Conservation (phyloP, 2,888 invertebrate genomes). For the Caenorhabditis sulstoni region DNA sequence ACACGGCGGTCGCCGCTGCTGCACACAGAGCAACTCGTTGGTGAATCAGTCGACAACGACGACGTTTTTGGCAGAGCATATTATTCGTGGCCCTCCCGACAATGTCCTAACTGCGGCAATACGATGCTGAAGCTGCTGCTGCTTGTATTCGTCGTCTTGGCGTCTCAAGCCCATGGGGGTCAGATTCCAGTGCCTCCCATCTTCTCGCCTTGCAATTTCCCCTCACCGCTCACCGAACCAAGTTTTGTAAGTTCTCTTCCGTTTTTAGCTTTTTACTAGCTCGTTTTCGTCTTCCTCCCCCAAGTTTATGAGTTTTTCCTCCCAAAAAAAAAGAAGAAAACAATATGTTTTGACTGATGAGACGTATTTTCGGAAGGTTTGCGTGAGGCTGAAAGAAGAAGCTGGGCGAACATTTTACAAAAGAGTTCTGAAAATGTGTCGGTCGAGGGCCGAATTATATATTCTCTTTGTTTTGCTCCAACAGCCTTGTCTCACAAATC, state of each 20-base stretch:
- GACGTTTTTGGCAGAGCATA: conserved; percentile 47
- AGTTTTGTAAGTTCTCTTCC: conserved; percentile 50
- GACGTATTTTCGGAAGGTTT: not conserved
- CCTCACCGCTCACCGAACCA: conserved; percentile 63
- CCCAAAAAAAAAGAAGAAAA: not conserved
- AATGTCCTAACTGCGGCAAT: conserved; percentile 35
- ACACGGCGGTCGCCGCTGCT: conserved; percentile 40
- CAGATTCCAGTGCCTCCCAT: conserved; percentile 69
- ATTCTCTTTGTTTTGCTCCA: conserved; percentile 45
- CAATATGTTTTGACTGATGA: not conserved
- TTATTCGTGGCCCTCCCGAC: conserved; percentile 37
- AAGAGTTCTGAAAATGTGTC: conserved; percentile 14
- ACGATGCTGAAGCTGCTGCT: conserved; percentile 32
- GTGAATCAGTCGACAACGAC: conserved; percentile 50
- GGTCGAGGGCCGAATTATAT: conserved; percentile 24
- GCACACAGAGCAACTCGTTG: conserved; percentile 51
- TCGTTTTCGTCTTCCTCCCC: not conserved
- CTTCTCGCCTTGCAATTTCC: conserved; percentile 71
- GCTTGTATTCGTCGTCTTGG: conserved; percentile 18
- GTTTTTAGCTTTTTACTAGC: not conserved
- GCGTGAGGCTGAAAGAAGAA: not conserved
- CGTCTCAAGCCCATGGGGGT: conserved; percentile 33
- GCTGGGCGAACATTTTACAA: not conserved
- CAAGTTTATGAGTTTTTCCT: too few species aligned
- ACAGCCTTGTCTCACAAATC: conserved; percentile 45